A percentile compares a stretch with the other conserved stretches of the same genome.
These are phyloP conservation scores for Poecilia wingei DNA, from an alignment of 2,797 vertebrate genomes.

Conservation along the genomic window DNA sequence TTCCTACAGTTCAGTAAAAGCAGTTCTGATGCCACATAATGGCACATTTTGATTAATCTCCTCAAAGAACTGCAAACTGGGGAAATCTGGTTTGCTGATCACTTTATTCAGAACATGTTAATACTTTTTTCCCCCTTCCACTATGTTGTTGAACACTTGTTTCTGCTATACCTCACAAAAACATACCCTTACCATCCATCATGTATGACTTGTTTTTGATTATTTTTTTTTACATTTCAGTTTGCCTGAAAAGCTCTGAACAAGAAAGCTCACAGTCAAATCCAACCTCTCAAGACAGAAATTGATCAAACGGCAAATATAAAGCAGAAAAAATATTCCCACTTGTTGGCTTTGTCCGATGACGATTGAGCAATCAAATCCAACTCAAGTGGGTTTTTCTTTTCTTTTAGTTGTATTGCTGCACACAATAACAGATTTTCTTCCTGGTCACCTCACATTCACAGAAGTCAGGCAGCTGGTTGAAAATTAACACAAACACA, in stretches of 20 bases:
- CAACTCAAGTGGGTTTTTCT: not conserved
- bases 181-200: not conserved
- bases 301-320: not conserved
- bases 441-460: not conserved
- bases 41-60: not conserved
- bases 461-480: not conserved
- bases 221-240: not conserved
- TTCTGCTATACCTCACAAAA: not conserved
- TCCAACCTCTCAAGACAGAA: not conserved
- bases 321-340: not conserved
- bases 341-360: not conserved
- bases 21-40: not conserved
- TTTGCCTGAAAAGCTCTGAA: not conserved
- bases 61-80: not conserved
- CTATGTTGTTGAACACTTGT: not conserved
- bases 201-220: not conserved
- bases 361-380: not conserved
- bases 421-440: not conserved
- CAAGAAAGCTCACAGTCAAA: not conserved
- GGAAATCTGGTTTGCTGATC: not conserved
- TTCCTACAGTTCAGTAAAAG: not conserved
- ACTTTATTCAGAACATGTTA: not conserved
- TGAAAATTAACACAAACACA: not conserved
- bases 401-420: not conserved
- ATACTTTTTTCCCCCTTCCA: not conserved